Percentiles rank a stretch among this genome's conserved stretches.
Conservation (phyloP, 2,888 invertebrate species). For the Augiades crinisus region DNA sequence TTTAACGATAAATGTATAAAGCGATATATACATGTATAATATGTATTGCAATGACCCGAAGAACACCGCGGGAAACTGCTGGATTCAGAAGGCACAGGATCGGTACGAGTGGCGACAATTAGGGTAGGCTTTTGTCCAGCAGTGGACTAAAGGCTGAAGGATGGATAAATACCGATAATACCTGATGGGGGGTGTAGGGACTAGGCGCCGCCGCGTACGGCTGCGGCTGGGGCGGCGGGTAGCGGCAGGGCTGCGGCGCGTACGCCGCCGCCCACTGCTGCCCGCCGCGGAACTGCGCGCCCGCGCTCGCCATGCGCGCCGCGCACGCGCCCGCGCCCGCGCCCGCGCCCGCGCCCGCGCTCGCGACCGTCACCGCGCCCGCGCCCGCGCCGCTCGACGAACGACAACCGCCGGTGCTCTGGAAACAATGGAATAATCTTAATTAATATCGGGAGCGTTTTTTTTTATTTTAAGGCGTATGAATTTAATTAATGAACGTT, state of each 20-base stretch:
- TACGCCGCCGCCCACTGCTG: conserved; percentile 77
- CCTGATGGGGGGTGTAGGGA: conserved; percentile 73
- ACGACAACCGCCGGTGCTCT: conserved; percentile 75
- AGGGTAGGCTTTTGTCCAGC: too few species aligned
- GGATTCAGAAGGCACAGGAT: too few species aligned
- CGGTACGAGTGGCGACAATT: too few species aligned
- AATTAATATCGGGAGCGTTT: too few species aligned
- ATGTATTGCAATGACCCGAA: too few species aligned
- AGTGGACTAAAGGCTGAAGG: too few species aligned
- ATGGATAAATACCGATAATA: too few species aligned
- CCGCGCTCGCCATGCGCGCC: conserved; percentile 79
- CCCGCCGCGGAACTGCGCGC: conserved; percentile 77
- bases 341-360: conserved; percentile 74
- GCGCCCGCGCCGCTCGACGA: conserved; percentile 63
- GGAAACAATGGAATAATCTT: conserved; percentile 38
- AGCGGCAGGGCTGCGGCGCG: conserved; percentile 77
- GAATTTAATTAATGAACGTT: too few species aligned
- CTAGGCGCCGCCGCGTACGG: conserved; percentile 68
- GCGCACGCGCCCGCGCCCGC: conserved; percentile 77
- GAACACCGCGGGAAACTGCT: too few species aligned
- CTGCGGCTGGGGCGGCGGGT: conserved; percentile 76
- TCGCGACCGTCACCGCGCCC: conserved; percentile 76
- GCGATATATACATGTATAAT: too few species aligned
- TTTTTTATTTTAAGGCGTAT: too few species aligned
- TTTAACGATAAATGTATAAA: too few species aligned